phyloP scores from a whole-genome alignment of 2,113 vertebrate species.

The Rhabdornis inornatus region DNA sequence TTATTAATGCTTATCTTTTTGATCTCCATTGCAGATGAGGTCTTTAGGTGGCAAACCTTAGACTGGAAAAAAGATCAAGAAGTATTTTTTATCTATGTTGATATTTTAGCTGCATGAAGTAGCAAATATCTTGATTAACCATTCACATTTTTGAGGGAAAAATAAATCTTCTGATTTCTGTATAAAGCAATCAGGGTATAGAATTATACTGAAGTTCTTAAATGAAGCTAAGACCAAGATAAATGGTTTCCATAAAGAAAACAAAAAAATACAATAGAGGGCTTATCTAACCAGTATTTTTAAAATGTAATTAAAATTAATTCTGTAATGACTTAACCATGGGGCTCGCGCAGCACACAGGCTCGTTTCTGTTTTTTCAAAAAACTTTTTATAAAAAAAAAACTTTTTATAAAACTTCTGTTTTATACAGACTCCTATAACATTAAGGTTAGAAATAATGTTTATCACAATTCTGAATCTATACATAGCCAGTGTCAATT shows the following conservation, averaged over 20 bases:
- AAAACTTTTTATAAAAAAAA: background rate
- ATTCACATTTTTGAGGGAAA: background rate
- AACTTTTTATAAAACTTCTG: background rate
- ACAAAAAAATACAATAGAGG: background rate
- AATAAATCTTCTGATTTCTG: background rate
- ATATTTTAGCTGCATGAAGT: background rate
- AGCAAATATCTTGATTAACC: background rate
- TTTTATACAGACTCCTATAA: background rate
- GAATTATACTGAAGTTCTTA: background rate
- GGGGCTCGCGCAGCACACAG: background rate
- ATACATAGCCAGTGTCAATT: background rate
- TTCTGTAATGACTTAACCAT: background rate
- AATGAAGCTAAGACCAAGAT: background rate
- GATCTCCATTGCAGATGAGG: background rate
- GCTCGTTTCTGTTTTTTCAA: background rate
- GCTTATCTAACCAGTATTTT: background rate
- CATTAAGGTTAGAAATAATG: background rate
- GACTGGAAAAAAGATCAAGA: background rate
- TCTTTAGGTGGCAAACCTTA: background rate
- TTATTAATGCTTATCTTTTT: background rate
- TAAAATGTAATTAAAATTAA: background rate
- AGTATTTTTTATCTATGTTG: background rate
- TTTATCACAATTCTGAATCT: background rate
- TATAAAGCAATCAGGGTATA: background rate
- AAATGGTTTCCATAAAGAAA: background rate